Conservation (phyloP, 2,888 invertebrate species). For the Sialis fuliginosa region DNA sequence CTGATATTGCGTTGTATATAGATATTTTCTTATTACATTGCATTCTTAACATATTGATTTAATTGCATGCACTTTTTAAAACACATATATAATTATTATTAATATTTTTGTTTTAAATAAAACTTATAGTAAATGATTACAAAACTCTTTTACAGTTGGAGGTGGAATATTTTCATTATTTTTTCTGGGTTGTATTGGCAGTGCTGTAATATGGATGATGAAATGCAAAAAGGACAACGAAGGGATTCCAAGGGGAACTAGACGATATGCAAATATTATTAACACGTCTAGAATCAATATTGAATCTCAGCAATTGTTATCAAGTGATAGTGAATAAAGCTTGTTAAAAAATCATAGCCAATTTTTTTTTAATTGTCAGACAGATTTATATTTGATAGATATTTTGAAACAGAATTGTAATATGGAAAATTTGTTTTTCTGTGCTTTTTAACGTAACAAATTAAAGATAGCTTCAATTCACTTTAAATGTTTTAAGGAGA, state of each 20-base stretch:
- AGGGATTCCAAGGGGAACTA: background rate
- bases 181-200: conserved; percentile 19
- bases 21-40: too few species aligned
- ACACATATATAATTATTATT: too few species aligned
- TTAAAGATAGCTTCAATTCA: too few species aligned
- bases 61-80: too few species aligned
- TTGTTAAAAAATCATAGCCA: background rate
- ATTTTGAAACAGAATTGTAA: too few species aligned
- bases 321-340: conserved; percentile 4
- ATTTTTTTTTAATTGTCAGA: too few species aligned
- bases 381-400: too few species aligned
- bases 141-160: conserved; percentile 17
- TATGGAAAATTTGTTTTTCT: too few species aligned
- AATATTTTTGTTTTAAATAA: background rate
- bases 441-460: too few species aligned
- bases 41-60: too few species aligned
- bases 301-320: conserved; percentile 4
- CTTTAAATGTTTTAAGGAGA: too few species aligned
- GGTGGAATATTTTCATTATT: conserved; percentile 20
- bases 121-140: background rate
- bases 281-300: background rate
- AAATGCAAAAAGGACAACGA: conserved; percentile 3
- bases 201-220: conserved; percentile 1
- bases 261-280: background rate
- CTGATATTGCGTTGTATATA: too few species aligned